Conservation (phyloP, 64 coral and sea anemone genomes). For the Trachythela sp. region DNA sequence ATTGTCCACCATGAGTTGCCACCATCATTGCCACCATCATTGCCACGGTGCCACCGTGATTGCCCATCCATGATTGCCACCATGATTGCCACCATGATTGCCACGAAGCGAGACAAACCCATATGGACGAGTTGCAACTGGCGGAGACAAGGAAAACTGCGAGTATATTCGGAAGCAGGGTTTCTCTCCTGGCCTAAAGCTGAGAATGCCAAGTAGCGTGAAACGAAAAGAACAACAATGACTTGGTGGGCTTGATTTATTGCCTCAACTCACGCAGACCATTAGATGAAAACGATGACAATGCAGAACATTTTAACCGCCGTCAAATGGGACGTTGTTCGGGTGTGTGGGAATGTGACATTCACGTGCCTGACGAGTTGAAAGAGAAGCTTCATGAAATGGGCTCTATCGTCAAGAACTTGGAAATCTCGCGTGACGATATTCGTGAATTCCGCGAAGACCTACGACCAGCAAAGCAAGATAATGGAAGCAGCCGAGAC, state of each 20-base stretch:
- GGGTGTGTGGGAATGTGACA: constrained; percentile 37
- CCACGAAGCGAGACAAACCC: constrained; percentile 8
- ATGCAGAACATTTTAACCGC: not conserved
- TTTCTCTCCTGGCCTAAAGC: constrained; percentile 19
- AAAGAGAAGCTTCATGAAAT: constrained; percentile 6
- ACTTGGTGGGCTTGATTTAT: constrained; percentile 14
- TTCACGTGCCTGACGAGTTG: constrained; percentile 12
- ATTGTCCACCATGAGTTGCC: too few species aligned
- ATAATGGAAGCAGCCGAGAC: not conserved
- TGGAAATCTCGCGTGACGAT: constrained; percentile 1
- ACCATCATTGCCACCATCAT: too few species aligned
- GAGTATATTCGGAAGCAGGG: constrained; percentile 26
- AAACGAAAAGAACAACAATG: not conserved
- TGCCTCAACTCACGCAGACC: not conserved
- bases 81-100: too few species aligned
- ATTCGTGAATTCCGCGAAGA: not conserved
- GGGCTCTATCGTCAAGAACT: constrained; percentile 29
- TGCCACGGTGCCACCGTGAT: too few species aligned
- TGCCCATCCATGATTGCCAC: too few species aligned
- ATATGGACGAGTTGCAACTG: not conserved
- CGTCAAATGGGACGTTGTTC: not conserved
- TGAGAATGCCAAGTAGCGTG: constrained; percentile 44
- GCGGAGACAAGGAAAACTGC: constrained; percentile 7
- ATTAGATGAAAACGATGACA: not conserved
- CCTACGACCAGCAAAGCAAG: not conserved